Conservation (phyloP, 2,113 vertebrate genomes). For the Alethe diademata region DNA sequence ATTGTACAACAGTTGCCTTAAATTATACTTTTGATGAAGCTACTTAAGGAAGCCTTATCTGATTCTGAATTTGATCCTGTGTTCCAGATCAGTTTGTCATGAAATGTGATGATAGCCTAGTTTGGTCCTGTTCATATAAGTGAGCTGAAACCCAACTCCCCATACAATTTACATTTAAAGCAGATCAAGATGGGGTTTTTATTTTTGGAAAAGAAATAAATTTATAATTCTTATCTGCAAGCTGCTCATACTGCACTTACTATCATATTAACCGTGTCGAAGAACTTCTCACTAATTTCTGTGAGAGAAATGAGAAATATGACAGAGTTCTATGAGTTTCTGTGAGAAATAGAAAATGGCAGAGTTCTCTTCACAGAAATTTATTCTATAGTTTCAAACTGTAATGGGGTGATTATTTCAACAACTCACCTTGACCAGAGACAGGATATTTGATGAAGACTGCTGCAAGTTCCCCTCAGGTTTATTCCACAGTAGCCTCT, state of each 20-base stretch:
- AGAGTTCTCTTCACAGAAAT: background rate
- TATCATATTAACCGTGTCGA: background rate
- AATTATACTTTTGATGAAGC: background rate
- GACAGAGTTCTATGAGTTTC: too few relatives aligned
- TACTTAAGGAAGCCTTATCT: background rate
- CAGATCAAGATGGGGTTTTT: background rate
- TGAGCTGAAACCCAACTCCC: background rate
- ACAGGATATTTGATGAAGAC: background rate
- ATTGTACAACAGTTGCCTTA: background rate
- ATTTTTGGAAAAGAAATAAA: background rate
- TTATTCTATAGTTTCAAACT: background rate
- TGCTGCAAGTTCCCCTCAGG: slow-evolving; percentile 8
- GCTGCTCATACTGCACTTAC: background rate
- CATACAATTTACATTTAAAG: background rate
- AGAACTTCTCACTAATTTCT: background rate
- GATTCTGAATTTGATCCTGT: background rate
- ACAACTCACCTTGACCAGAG: slow-evolving; percentile 28
- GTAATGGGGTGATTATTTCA: background rate
- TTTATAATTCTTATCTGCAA: background rate
- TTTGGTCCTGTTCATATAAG: background rate
- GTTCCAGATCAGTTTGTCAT: background rate
- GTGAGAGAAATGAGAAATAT: too few relatives aligned
- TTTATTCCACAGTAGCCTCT: background rate
- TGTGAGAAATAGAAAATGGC: background rate
- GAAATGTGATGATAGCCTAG: background rate